These are phyloP conservation scores for Brachyhypopomus gauderio DNA, from an alignment of 2,113 vertebrate genomes.

Conservation along the genomic window DNA sequence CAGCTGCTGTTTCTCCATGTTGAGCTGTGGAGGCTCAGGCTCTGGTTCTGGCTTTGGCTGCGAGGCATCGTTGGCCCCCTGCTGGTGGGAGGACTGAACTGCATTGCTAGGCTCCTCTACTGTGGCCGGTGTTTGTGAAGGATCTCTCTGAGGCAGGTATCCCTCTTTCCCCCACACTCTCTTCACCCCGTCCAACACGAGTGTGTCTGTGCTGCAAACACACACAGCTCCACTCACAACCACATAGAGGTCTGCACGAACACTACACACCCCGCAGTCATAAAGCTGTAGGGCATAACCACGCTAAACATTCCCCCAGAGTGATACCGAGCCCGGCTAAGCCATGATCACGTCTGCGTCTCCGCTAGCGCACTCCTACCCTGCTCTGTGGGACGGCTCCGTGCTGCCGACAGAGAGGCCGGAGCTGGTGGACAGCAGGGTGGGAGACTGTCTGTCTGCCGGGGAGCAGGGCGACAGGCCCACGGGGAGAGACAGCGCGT, in stretches of 20 bases:
- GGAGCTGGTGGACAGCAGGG: slow-evolving; percentile 86
- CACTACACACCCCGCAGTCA: not conserved
- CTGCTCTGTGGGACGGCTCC: slow-evolving; percentile 78
- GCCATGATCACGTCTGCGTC: not conserved
- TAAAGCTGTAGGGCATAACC: not conserved
- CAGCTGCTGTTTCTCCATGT: slow-evolving; percentile 85
- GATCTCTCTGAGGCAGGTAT: slow-evolving; percentile 85
- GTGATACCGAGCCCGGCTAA: too few species aligned
- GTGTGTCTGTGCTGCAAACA: slow-evolving; percentile 73
- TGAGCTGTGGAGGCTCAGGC: slow-evolving; percentile 62
- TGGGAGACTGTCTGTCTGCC: slow-evolving; percentile 88
- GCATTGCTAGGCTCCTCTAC: slow-evolving; percentile 54
- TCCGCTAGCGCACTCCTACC: slow-evolving; percentile 75
- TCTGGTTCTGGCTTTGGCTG: slow-evolving; percentile 36
- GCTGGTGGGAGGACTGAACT: slow-evolving; percentile 58
- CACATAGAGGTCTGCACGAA: not conserved
- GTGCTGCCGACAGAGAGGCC: slow-evolving; percentile 86
- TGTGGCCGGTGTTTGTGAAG: slow-evolving; percentile 61
- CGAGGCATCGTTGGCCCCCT: slow-evolving; percentile 50
- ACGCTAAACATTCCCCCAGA: too few species aligned
- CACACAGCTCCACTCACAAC: not conserved
- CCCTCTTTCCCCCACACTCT: slow-evolving; percentile 94
- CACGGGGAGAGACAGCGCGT: slow-evolving; percentile 83
- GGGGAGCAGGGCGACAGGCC: slow-evolving; percentile 80
- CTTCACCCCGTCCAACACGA: slow-evolving; percentile 88